phyloP scores from a whole-genome alignment of 2,113 vertebrate species.

The Archilochus colubris region DNA sequence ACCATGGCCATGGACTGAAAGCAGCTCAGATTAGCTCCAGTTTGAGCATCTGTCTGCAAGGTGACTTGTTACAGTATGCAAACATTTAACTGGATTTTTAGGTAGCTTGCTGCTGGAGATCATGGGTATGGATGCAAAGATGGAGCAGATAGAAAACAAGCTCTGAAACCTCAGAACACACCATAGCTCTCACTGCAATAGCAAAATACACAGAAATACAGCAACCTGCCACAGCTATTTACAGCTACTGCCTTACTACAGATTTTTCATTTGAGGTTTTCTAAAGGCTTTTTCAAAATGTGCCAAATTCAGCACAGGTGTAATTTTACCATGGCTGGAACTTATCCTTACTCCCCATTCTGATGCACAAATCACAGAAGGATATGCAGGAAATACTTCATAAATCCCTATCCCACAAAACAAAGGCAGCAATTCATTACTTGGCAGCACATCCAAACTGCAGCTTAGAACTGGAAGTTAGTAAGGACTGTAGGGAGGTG shows the following conservation, averaged over 20 bases:
- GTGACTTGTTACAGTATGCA: fast-evolving
- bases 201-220: not conserved
- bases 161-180: not conserved
- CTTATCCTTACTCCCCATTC: not conserved
- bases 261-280: not conserved
- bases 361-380: not conserved
- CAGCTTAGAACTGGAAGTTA: not conserved
- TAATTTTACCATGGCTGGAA: not conserved
- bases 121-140: not conserved
- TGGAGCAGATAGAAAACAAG: not conserved
- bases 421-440: not conserved
- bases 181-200: not conserved
- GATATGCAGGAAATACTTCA: not conserved
- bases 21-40: not conserved
- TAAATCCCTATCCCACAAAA: not conserved
- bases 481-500: not conserved
- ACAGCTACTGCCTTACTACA: not conserved
- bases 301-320: not conserved
- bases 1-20: not conserved
- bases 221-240: not conserved
- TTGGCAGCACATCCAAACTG: not conserved
- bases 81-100: not conserved
- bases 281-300: not conserved
- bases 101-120: not conserved
- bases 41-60: not conserved